Conservation (phyloP, 2,888 invertebrate genomes). For the Catocala sponsa region DNA sequence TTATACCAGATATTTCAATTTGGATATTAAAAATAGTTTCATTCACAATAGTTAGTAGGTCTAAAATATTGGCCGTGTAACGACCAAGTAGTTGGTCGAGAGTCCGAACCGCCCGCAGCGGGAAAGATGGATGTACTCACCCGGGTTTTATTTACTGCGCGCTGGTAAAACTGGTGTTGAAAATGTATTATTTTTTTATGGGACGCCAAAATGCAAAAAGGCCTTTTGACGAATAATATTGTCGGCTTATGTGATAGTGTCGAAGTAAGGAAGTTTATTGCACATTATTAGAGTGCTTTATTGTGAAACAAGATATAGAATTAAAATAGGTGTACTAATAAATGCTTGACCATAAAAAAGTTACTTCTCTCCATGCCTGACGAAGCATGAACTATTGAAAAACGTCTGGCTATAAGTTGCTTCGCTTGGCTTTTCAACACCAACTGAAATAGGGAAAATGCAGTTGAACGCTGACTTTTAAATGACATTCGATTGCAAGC, state of each 20-base stretch:
- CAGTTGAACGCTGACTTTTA: too few relatives aligned
- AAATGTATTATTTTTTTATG: slow-evolving; percentile 9
- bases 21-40: slow-evolving; percentile 3
- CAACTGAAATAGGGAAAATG: too few relatives aligned
- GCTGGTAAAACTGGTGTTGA: slow-evolving; percentile 33
- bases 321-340: too few relatives aligned
- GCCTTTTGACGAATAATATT: too few relatives aligned
- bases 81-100: slow-evolving; percentile 17
- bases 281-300: background rate
- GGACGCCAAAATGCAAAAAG: slow-evolving; percentile 1
- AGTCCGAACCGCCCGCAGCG: slow-evolving; percentile 28
- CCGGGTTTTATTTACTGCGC: slow-evolving; percentile 49
- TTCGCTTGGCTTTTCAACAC: too few relatives aligned
- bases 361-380: too few relatives aligned
- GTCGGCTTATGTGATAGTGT: too few relatives aligned
- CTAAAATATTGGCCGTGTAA: slow-evolving; percentile 16
- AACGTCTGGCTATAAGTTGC: too few relatives aligned
- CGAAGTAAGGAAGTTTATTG: too few relatives aligned
- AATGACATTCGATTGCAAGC: too few relatives aligned
- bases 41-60: slow-evolving; percentile 4
- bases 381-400: too few relatives aligned
- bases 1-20: background rate
- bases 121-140: slow-evolving; percentile 53
- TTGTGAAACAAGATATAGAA: background rate
- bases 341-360: too few relatives aligned